phyloP scores from a whole-genome alignment of 2,888 invertebrate species.

The Cantharis flavilabris region DNA sequence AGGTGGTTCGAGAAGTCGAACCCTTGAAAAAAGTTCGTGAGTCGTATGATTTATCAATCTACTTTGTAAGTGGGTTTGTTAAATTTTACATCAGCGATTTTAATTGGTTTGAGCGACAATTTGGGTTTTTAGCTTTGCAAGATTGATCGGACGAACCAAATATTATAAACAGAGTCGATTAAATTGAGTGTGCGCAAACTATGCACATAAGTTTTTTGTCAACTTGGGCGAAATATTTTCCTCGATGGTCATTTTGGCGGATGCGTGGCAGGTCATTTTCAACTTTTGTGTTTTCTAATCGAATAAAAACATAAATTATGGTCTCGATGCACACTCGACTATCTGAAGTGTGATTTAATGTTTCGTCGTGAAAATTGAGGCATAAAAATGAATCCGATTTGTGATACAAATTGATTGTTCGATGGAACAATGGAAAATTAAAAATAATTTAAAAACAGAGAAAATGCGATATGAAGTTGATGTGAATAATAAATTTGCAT shows the following conservation, averaged over 20 bases:
- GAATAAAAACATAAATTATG: not conserved
- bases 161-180: not conserved
- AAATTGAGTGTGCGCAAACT: not conserved
- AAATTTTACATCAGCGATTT: not conserved
- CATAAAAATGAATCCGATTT: not conserved
- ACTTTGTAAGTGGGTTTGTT: not conserved
- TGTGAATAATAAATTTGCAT: slow-evolving; percentile 36
- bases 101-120: not conserved
- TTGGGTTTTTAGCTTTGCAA: not conserved
- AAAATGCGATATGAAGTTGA: slow-evolving; percentile 20
- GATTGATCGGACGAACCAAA: not conserved
- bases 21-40: not conserved
- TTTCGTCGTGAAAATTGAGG: not conserved
- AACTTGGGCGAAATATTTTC: not conserved
- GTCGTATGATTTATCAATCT: not conserved
- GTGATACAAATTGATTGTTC: not conserved
- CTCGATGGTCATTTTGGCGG: not conserved
- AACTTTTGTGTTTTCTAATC: not conserved
- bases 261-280: not conserved
- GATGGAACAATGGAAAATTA: not conserved
- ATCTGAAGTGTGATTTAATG: not conserved
- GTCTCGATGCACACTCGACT: not conserved
- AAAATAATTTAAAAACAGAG: not conserved
- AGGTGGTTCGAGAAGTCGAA: not conserved
- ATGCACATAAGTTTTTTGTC: not conserved